Conservation (phyloP, 2,113 vertebrate species). For the Phrynocephalus versicolor region DNA sequence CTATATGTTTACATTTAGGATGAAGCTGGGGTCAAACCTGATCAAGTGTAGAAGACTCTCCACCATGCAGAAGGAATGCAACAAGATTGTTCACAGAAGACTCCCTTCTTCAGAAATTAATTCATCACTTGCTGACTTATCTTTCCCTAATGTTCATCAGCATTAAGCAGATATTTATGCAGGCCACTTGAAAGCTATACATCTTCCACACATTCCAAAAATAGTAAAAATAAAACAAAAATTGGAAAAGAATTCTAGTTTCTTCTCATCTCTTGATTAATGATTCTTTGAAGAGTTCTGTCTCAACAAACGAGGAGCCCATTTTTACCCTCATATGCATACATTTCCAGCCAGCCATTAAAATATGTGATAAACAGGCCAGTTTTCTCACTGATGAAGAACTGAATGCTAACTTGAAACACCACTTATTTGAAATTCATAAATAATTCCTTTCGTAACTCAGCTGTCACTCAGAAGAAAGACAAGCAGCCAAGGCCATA, state of each 20-base stretch:
- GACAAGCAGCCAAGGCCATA: slow-evolving; percentile 30
- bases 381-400: slow-evolving; percentile 67
- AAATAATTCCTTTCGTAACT: slow-evolving; percentile 42
- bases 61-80: background rate
- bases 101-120: background rate
- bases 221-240: background rate
- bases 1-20: background rate
- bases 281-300: slow-evolving; percentile 40
- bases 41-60: background rate
- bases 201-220: background rate
- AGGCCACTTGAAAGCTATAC: background rate
- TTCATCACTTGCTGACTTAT: background rate
- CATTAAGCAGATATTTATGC: slow-evolving; percentile 4
- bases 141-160: background rate
- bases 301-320: slow-evolving; percentile 44
- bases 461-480: slow-evolving; percentile 62
- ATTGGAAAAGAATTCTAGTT: slow-evolving; percentile 22
- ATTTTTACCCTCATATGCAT: slow-evolving; percentile 72
- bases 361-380: slow-evolving; percentile 68
- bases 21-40: background rate
- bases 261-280: slow-evolving; percentile 45
- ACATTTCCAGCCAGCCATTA: slow-evolving; percentile 67
- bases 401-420: slow-evolving; percentile 59
- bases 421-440: slow-evolving; percentile 71
- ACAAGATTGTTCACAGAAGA: background rate